These are phyloP conservation scores for Bettongia penicillata DNA, from an alignment of 2,113 vertebrate genomes.

Conservation along the genomic window DNA sequence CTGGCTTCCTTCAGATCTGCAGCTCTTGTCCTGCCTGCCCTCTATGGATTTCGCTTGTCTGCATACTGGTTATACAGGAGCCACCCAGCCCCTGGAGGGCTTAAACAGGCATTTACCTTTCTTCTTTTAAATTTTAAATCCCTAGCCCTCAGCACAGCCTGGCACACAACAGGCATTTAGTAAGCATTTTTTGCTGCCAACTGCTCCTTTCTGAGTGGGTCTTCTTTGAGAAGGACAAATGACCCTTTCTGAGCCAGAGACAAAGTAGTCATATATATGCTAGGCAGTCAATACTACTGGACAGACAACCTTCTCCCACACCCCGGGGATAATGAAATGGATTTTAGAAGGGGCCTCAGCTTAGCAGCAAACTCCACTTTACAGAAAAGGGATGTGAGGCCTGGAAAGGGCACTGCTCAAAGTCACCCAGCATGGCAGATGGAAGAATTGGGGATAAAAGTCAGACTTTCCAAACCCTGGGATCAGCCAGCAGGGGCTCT, in stretches of 20 bases:
- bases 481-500: no score
- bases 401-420: background rate
- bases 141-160: background rate
- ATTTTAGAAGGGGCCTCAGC: background rate
- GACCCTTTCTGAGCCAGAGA: background rate
- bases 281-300: background rate
- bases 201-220: background rate
- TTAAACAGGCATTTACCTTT: no score
- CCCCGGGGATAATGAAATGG: background rate
- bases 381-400: background rate
- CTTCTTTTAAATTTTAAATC: background rate
- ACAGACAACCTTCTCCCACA: background rate
- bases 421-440: background rate
- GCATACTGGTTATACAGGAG: no score
- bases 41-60: no score
- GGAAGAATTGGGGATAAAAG: background rate
- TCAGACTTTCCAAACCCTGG: background rate
- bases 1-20: background rate
- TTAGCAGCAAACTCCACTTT: background rate
- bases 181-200: background rate
- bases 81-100: no score
- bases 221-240: no score
- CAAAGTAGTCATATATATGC: background rate
- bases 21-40: background rate
- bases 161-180: background rate